Evolutionary conservation across 53 echinoderm and acorn worm genomes (phyloP).

Genomic region (Antedon mediterranea): DNA sequence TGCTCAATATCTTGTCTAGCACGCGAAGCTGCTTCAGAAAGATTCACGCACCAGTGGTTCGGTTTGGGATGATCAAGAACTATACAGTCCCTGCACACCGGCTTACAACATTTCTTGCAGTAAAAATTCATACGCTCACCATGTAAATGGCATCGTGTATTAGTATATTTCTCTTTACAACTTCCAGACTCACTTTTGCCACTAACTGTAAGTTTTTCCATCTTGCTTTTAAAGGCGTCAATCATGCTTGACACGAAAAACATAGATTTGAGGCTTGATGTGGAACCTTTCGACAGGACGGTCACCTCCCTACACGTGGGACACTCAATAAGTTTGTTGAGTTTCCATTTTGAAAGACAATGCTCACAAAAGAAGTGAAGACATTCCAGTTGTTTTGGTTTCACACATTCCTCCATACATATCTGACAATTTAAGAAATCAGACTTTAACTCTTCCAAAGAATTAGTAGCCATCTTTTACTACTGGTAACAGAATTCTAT

Average conservation of each 20-base stretch:
- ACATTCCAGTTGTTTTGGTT: too few species aligned
- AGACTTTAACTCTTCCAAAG: too few species aligned
- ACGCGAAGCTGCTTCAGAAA: background rate
- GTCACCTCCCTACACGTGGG: too few species aligned
- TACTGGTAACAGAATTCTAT: too few species aligned
- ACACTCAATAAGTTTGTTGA: too few species aligned
- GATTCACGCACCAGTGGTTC: background rate
- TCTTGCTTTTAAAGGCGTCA: background rate
- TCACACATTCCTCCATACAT: too few species aligned
- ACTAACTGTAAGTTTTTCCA: background rate
- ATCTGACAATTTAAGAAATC: too few species aligned
- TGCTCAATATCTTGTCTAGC: background rate
- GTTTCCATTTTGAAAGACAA: too few species aligned
- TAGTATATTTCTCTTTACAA: background rate
- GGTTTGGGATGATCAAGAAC: background rate
- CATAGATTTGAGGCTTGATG: too few species aligned
- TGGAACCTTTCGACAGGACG: too few species aligned
- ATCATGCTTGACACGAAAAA: background rate
- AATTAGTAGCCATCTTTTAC: too few species aligned
- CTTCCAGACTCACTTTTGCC: background rate
- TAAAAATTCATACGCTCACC: background rate
- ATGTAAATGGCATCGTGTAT: background rate
- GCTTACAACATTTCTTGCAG: background rate
- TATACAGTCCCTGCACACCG: background rate
- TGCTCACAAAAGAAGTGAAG: too few species aligned